Evolutionary conservation across 2,888 invertebrate species (phyloP), one percentile per base, ranked within the genome.

Genomic region (Eupithecia pulchellata): DNA sequence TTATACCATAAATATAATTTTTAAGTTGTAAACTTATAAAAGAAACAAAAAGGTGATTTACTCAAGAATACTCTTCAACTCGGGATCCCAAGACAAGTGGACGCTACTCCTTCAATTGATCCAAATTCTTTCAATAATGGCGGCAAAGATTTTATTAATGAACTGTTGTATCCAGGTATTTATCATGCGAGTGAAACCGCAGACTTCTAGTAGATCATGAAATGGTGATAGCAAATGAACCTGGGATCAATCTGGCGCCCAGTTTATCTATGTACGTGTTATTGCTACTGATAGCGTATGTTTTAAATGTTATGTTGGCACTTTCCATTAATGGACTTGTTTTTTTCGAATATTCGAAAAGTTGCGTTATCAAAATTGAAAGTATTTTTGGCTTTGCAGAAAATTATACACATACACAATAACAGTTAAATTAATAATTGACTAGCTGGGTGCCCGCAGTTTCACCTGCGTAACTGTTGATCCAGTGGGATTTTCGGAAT

Each of bases 161-260:
- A 36, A 17, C 36, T 36, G 36, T 4, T 36, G 14, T 42, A 42
- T 42, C 42, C n/a, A 42, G n/a, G 42, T 42, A 14, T 4, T 14
- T 36, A n/a, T 42, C n/a, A 42, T n/a, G 42, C n/a, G 42, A 32
- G 32, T 32, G 32, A 6, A 32, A 6, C 20, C 47, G 47, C 47
- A 20, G 47, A 47, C 9, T 25, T 6, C 25, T 52, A 20, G 29
- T 29, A 57, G 57, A 17, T 3, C 29, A 57, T 8, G n/a, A 57
- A 17, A 20, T 42, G 5, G 5, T 63, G 79, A 78, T 79, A 78
- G 64, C 62, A 29, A 52, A 64, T 80, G 75, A 79, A 79, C 80
- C 68, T 71, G 66, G 69, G 78, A 72, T 77, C 74, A 75, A 77
- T 77, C 76, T 75, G 78, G 69, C 77, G 78, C 75, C 75, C 55